Base-by-base conservation (phyloP, 2,888 invertebrate genomes). In the Aethes cnicana region DNA sequence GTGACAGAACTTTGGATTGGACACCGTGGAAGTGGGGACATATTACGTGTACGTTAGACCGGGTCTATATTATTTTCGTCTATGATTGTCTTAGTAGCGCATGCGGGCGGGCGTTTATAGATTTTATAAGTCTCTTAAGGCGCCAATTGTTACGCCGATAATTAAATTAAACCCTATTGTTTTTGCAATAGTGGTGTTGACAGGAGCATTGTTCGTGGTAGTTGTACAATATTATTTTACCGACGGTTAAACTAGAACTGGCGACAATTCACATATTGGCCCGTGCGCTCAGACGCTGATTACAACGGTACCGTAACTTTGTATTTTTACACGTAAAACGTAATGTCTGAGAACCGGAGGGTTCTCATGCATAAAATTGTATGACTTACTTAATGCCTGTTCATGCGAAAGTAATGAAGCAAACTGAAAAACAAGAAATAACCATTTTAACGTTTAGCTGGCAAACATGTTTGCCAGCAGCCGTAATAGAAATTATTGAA, bases 311-410 rank as follows among this genome's bases (percentile, higher is more conserved):
- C 8, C 4, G 21, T 12, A 37, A 37, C 12, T 36, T 44, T 11
- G 36, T 14, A 32, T 36, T 23, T 11, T 11, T 16, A 21, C 12
- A 9, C 28, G 72, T 77, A 77, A 72, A 70, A 9, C 28, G 72
- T 77, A 77, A 72, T 70, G 79, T 76, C 79, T 86, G 85, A 77
- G 85, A 87, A 86, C 74, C 69, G 66, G 56, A 66, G 63, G 77
- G 74, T 86, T 87, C 86, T 74, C 87, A 83, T 87, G 84, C 25
- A 39, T 46, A 32, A 41, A 48, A 48, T 33, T 39, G 47, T 48
- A 30, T 41, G 39, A 41, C 12, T 48, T 39, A 41, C 21, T 32
- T 18, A 41, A 11, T 32, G 18, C n/a, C 25, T 33, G 23, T 37
- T n/a, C 18, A 8, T 39, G 47, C 39, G 41, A 48, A 47, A 25